Conservation (phyloP, 2,797 vertebrate genomes). For the Okamejei kenojei region DNA sequence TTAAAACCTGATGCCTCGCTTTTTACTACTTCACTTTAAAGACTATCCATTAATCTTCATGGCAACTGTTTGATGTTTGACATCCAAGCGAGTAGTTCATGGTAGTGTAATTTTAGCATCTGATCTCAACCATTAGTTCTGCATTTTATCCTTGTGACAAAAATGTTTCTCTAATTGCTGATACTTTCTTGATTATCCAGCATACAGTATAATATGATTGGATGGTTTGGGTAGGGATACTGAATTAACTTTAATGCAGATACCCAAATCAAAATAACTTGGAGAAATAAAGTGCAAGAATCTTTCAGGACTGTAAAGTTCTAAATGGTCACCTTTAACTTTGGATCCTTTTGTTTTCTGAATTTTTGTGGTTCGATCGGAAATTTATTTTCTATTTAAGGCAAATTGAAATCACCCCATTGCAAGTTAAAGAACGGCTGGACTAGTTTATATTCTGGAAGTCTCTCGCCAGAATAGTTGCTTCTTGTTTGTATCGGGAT, state of each 20-base stretch:
- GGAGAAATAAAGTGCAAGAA: background rate
- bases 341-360: background rate
- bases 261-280: background rate
- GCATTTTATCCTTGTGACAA: background rate
- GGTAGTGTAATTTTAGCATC: background rate
- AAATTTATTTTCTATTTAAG: background rate
- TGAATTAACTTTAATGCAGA: background rate
- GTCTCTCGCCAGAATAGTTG: background rate
- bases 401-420: background rate
- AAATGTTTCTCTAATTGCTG: background rate
- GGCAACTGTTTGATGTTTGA: background rate
- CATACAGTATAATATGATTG: background rate
- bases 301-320: background rate
- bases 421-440: background rate
- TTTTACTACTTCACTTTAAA: background rate
- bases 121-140: background rate
- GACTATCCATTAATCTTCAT: background rate
- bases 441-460: background rate
- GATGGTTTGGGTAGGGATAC: background rate
- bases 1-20: background rate
- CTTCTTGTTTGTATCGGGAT: background rate
- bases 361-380: background rate
- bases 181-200: background rate
- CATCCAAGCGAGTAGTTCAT: background rate
- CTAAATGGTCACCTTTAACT: background rate